A percentile compares a stretch with the other conserved stretches of the same genome.
Evolutionary conservation across 1,140 invertebrate genomes (phyloP).

Genomic region (Lanistes nyassanus): DNA sequence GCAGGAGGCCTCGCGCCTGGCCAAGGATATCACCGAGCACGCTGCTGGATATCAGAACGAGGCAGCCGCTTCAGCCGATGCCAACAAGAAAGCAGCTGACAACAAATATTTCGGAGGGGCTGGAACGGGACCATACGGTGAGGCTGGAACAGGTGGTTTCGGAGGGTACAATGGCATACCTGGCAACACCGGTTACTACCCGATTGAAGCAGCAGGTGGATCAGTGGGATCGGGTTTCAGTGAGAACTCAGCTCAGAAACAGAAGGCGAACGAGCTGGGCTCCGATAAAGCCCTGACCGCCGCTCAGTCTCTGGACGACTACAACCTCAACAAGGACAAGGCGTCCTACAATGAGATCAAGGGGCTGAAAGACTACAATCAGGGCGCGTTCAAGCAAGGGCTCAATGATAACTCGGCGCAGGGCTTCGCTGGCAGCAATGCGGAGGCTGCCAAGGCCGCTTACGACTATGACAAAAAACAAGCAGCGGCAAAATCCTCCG

Average conservation of each 20-base stretch:
- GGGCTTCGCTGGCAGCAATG: constrained; percentile 29
- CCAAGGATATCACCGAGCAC: constrained; percentile 31
- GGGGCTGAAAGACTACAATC: constrained; percentile 26
- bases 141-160: neutral
- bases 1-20: constrained; percentile 27
- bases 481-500: constrained; percentile 24
- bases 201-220: constrained; percentile 23
- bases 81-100: constrained; percentile 18
- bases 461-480: constrained; percentile 20
- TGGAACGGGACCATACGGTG: neutral
- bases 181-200: neutral
- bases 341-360: constrained; percentile 27
- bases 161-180: constrained; percentile 1
- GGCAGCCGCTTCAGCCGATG: constrained; percentile 24
- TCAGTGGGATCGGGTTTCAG: constrained; percentile 23
- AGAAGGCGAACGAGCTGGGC: constrained; percentile 25
- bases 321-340: constrained; percentile 25
- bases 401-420: constrained; percentile 23
- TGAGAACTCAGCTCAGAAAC: constrained; percentile 25
- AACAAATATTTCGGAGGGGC: constrained; percentile 32
- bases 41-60: constrained; percentile 25
- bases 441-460: constrained; percentile 27
- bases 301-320: constrained; percentile 28
- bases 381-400: constrained; percentile 29
- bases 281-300: constrained; percentile 11